Conservation (phyloP, 2,113 vertebrate species). For the Tupaia chinensis region DNA sequence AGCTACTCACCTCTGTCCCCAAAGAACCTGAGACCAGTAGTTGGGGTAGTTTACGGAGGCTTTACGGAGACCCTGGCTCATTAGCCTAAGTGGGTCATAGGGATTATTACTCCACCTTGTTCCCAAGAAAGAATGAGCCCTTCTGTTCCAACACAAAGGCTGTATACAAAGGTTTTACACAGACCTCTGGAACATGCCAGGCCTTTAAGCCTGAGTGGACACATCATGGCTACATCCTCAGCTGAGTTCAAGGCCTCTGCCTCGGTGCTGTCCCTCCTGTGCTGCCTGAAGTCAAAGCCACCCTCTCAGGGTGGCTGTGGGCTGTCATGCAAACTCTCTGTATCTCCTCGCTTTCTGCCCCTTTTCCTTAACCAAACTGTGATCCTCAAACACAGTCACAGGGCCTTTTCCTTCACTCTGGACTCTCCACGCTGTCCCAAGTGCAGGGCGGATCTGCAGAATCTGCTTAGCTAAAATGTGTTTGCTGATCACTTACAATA, state of each 20-base stretch:
- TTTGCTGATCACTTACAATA: not conserved
- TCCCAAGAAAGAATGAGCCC: not conserved
- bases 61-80: not conserved
- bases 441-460: not conserved
- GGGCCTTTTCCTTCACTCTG: not conserved
- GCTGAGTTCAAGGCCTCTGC: not conserved
- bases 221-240: not conserved
- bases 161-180: not conserved
- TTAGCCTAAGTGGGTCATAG: not conserved
- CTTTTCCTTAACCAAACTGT: not conserved
- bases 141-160: not conserved
- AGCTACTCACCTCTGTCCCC: not conserved
- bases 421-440: not conserved
- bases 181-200: not conserved
- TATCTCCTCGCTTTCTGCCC: not conserved
- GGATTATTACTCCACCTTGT: not conserved
- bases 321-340: not conserved
- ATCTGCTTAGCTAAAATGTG: accelerated
- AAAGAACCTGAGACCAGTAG: not conserved
- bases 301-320: accelerated
- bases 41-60: not conserved
- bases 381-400: not conserved
- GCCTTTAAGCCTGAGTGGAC: not conserved
- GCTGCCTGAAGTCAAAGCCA: not conserved
- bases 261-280: not conserved